These are phyloP conservation scores for Nerophis ophidion DNA, from an alignment of 2,113 vertebrate genomes.

Conservation along the genomic window DNA sequence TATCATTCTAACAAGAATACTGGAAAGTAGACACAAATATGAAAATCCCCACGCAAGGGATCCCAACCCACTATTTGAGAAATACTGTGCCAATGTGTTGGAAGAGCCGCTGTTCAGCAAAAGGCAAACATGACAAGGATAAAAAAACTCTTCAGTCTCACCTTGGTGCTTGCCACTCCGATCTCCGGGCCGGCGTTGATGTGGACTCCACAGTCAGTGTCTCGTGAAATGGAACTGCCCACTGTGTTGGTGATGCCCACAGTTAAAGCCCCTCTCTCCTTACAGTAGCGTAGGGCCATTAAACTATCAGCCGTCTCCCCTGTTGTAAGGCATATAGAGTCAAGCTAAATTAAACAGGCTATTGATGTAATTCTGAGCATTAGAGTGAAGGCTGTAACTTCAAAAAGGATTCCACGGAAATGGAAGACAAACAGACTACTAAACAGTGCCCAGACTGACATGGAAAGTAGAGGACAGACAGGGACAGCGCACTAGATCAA, in stretches of 20 bases:
- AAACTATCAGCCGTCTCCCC: slow-evolving; percentile 96
- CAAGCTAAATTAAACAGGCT: neutral
- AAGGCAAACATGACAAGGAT: neutral
- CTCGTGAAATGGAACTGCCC: slow-evolving; percentile 93
- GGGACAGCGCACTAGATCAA: slow-evolving; percentile 7
- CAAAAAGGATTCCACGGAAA: slow-evolving; percentile 7
- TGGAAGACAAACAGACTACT: slow-evolving; percentile 2
- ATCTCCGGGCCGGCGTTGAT: slow-evolving; percentile 97
- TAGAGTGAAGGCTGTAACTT: neutral
- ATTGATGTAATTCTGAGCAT: neutral
- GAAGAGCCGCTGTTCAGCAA: neutral
- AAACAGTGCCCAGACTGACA: neutral
- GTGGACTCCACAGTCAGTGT: slow-evolving; percentile 95
- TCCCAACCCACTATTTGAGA: too few species aligned
- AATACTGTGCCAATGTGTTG: too few species aligned
- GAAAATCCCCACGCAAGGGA: too few species aligned
- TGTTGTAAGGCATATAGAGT: slow-evolving; percentile 40
- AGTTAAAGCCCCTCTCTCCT: slow-evolving; percentile 89
- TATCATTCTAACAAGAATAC: too few species aligned
- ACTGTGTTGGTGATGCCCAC: slow-evolving; percentile 98
- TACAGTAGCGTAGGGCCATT: slow-evolving; percentile 91
- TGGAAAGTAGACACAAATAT: too few species aligned
- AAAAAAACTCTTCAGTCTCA: slow-evolving; percentile 37
- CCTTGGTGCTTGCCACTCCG: slow-evolving; percentile 97
- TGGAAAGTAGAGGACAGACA: slow-evolving; percentile 18